Conservation (phyloP, 2,113 vertebrate species). For the Myrmophylax atrothorax region DNA sequence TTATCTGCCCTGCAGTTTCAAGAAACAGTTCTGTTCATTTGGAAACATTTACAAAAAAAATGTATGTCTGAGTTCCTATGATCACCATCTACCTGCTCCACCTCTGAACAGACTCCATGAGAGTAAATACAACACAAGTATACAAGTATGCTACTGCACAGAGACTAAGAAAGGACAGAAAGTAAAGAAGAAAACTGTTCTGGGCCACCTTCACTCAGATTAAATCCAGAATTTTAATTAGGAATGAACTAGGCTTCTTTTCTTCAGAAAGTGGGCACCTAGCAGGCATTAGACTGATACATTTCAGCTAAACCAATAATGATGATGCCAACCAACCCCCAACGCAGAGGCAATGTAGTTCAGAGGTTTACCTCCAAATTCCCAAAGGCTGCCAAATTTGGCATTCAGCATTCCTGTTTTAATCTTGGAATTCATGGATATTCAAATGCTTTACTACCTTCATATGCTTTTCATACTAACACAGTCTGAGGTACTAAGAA, state of each 20-base stretch:
- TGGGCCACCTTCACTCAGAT: neutral
- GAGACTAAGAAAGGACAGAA: neutral
- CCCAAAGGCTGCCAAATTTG: neutral
- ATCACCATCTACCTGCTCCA: neutral
- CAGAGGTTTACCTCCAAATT: neutral
- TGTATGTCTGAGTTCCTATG: accelerated
- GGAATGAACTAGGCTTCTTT: neutral
- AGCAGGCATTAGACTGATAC: neutral
- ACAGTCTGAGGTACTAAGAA: neutral
- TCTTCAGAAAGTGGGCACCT: neutral
- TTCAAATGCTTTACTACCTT: neutral
- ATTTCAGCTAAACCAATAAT: neutral
- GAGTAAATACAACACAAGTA: neutral
- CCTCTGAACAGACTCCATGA: neutral
- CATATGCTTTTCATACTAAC: neutral
- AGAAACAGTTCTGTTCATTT: neutral
- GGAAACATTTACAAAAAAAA: neutral
- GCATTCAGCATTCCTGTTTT: neutral
- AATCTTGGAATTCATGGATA: neutral
- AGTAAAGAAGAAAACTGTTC: neutral
- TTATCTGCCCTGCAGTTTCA: neutral
- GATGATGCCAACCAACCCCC: neutral
- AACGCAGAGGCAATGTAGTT: neutral
- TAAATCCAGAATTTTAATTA: neutral
- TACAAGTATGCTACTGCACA: neutral